Evolutionary conservation across 2,888 invertebrate species (phyloP).

Genomic region (Orgyia antiqua): DNA sequence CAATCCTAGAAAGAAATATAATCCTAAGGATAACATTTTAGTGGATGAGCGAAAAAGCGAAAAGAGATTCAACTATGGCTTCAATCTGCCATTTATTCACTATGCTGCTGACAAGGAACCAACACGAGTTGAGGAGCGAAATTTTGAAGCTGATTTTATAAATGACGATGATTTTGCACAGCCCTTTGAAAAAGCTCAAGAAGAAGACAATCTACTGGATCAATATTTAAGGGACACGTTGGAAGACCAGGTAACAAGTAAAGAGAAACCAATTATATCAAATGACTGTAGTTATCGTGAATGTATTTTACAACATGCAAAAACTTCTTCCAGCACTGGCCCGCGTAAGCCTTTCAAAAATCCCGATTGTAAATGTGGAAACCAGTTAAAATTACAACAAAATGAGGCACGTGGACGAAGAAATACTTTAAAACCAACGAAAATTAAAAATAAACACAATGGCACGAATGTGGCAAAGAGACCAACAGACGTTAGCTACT

Average conservation of each 20-base stretch:
- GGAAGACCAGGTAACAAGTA: conserved; percentile 9
- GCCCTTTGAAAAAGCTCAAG: conserved; percentile 10
- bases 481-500: conserved; percentile 16
- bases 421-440: conserved; percentile 10
- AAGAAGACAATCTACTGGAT: conserved; percentile 20
- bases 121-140: conserved; percentile 4
- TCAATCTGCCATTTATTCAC: conserved; percentile 4
- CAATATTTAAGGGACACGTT: conserved; percentile 21
- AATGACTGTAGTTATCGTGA: conserved; percentile 21
- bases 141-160: conserved; percentile 7
- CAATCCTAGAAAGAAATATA: conserved; percentile 8
- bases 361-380: conserved; percentile 25
- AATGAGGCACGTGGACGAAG: conserved; percentile 5
- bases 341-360: conserved; percentile 3
- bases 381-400: conserved; percentile 4
- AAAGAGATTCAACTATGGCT: conserved; percentile 9
- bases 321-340: conserved; percentile 6
- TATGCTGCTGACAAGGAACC: conserved; percentile 3
- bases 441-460: conserved; percentile 6
- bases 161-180: conserved; percentile 6
- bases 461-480: background rate
- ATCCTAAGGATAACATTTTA: conserved; percentile 3
- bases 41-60: conserved; percentile 1
- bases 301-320: conserved; percentile 15
- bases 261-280: conserved; percentile 11